A percentile compares a stretch with the other conserved stretches of the same genome.
phyloP scores from a whole-genome alignment of 2,797 vertebrate species.

The Falco berigora region DNA sequence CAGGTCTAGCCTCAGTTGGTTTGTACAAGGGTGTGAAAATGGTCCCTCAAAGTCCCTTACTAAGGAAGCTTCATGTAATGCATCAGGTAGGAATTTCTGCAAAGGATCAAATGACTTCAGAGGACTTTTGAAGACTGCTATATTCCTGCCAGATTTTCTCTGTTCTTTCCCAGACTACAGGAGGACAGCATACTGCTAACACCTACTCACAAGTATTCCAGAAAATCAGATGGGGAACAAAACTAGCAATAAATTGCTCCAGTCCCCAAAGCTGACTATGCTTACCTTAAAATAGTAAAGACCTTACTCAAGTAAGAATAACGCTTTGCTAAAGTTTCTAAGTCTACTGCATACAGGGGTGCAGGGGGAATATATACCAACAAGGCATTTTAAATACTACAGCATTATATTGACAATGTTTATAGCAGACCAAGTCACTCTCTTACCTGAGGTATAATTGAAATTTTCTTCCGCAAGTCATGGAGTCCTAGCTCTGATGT shows the following conservation, averaged over 20 bases:
- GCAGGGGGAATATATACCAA: not conserved
- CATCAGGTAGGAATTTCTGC: not conserved
- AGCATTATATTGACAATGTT: not conserved
- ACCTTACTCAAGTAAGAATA: not conserved
- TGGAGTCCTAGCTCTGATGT: slow-evolving; percentile 91
- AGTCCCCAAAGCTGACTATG: not conserved
- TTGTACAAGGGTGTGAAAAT: not conserved
- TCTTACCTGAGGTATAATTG: slow-evolving; percentile 92
- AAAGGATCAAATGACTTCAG: not conserved
- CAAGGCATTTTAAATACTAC: not conserved
- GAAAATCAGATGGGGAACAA: not conserved
- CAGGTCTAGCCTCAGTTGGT: not conserved
- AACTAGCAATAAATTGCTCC: not conserved
- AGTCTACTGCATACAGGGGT: not conserved
- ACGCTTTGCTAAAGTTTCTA: accelerated
- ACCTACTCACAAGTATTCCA: not conserved
- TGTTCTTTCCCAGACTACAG: not conserved
- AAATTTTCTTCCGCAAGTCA: slow-evolving; percentile 91
- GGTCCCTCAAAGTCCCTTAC: not conserved
- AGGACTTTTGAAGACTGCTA: not conserved
- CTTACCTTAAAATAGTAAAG: not conserved
- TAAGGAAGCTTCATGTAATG: not conserved
- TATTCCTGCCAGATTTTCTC: not conserved
- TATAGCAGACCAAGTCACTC: not conserved
- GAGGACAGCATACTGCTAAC: not conserved